phyloP scores from a whole-genome alignment of 2,797 vertebrate species.

The Antennarius maculatus region DNA sequence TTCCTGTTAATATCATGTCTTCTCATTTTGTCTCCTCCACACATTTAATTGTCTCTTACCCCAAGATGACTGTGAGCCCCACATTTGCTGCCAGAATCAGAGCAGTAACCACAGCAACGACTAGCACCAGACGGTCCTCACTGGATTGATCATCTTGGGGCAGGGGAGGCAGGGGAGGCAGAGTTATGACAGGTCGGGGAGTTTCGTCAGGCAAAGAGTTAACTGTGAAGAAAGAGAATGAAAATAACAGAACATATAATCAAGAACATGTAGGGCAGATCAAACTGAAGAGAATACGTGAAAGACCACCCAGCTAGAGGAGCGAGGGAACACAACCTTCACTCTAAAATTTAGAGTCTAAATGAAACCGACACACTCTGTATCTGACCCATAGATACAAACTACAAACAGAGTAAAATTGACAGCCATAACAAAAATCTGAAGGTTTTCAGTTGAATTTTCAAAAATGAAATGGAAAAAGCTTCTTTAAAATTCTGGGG shows the following conservation, averaged over 20 bases:
- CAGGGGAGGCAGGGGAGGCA: conserved; percentile 32
- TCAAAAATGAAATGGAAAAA: not conserved
- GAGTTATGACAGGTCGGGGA: conserved; percentile 23
- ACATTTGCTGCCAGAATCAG: conserved; percentile 58
- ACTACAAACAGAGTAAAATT: not conserved
- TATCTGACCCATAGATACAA: conserved; percentile 4
- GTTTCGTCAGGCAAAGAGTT: conserved; percentile 35
- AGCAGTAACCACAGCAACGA: conserved; percentile 56
- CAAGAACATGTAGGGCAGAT: not conserved
- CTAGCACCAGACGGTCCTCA: conserved; percentile 36
- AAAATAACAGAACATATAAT: not conserved
- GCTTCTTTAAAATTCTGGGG: not conserved
- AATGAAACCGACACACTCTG: conserved; percentile 19
- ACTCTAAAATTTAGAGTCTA: too few relatives aligned
- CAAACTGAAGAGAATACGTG: not conserved
- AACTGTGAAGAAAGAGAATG: conserved; percentile 50
- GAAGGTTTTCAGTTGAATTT: conserved; percentile 1
- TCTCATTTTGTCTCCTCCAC: conserved; percentile 12
- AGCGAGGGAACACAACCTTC: not conserved
- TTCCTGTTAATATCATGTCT: conserved; percentile 22
- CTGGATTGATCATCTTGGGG: conserved; percentile 12
- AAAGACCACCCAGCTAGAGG: conserved; percentile 1
- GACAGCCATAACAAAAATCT: not conserved
- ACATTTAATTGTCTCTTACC: conserved; percentile 60
- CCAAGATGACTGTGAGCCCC: conserved; percentile 54